A percentile compares a stretch with the other conserved stretches of the same genome.
These are phyloP conservation scores for Menura novaehollandiae DNA, from an alignment of 2,113 vertebrate genomes.

Conservation along the genomic window DNA sequence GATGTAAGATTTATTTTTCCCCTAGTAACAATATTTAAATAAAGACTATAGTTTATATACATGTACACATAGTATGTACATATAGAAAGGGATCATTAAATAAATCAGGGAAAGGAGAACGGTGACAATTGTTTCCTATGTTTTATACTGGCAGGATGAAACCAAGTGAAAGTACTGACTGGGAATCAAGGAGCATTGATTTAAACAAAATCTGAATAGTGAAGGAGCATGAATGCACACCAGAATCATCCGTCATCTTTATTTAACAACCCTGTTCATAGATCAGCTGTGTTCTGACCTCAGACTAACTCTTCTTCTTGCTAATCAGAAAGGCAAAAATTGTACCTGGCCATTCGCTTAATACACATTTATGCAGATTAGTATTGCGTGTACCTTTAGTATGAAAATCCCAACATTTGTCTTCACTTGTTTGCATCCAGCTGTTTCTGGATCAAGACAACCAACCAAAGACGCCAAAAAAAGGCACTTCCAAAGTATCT, in stretches of 20 bases:
- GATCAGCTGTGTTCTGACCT: not conserved
- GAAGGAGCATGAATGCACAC: not conserved
- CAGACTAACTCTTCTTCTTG: not conserved
- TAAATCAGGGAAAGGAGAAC: not conserved
- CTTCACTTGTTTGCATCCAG: not conserved
- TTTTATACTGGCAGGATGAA: not conserved
- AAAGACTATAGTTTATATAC: not conserved
- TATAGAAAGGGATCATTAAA: not conserved
- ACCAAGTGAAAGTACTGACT: not conserved
- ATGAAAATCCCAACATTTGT: fast-evolving
- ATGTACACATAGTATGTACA: not conserved
- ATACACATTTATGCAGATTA: fast-evolving
- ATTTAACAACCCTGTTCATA: not conserved
- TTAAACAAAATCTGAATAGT: not conserved
- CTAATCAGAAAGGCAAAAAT: not conserved
- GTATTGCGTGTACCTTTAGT: fast-evolving
- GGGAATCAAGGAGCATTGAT: not conserved
- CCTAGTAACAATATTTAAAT: not conserved
- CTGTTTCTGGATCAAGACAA: not conserved
- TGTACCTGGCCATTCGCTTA: not conserved
- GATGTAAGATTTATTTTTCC: not conserved
- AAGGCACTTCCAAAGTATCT: not conserved
- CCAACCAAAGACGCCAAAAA: not conserved
- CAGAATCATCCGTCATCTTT: not conserved
- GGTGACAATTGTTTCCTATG: not conserved